phyloP scores from a whole-genome alignment of 2,888 invertebrate genomes.

The Erannis defoliaria region DNA sequence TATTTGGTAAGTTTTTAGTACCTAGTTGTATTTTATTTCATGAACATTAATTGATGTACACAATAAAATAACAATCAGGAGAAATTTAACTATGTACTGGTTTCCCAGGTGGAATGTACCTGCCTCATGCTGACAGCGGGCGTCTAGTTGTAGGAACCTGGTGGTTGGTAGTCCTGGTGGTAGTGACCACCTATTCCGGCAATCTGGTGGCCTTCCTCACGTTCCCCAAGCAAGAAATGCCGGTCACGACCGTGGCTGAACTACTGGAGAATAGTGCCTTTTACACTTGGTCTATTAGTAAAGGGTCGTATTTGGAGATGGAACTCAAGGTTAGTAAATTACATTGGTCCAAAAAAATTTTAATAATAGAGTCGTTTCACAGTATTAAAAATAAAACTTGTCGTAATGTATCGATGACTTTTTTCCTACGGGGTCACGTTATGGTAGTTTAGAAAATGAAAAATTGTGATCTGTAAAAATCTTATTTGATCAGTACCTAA shows the following conservation, averaged over 20 bases:
- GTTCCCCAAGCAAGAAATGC: slow-evolving; percentile 93
- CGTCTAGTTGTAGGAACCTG: slow-evolving; percentile 94
- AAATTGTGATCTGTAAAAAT: too few relatives aligned
- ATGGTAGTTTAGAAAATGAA: too few relatives aligned
- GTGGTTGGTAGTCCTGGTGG: slow-evolving; percentile 96
- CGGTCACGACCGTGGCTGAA: slow-evolving; percentile 90
- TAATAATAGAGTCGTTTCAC: too few relatives aligned
- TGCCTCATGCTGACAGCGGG: slow-evolving; percentile 95
- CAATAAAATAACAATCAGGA: too few relatives aligned
- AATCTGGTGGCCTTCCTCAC: slow-evolving; percentile 97
- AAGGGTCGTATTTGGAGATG: slow-evolving; percentile 91
- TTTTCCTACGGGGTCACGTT: too few relatives aligned
- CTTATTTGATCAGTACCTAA: too few relatives aligned
- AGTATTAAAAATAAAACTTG: too few relatives aligned
- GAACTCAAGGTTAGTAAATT: slow-evolving; percentile 67
- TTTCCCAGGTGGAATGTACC: slow-evolving; percentile 92
- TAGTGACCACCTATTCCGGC: slow-evolving; percentile 97
- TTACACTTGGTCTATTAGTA: slow-evolving; percentile 92
- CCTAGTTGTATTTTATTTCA: too few relatives aligned
- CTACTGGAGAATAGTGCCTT: slow-evolving; percentile 85
- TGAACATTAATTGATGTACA: too few relatives aligned
- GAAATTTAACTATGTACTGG: too few relatives aligned
- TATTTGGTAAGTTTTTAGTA: too few relatives aligned
- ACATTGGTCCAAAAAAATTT: neutral
- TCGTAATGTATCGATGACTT: too few relatives aligned